Conservation (phyloP, 2,888 invertebrate species). For the Cephus sareptanus region DNA sequence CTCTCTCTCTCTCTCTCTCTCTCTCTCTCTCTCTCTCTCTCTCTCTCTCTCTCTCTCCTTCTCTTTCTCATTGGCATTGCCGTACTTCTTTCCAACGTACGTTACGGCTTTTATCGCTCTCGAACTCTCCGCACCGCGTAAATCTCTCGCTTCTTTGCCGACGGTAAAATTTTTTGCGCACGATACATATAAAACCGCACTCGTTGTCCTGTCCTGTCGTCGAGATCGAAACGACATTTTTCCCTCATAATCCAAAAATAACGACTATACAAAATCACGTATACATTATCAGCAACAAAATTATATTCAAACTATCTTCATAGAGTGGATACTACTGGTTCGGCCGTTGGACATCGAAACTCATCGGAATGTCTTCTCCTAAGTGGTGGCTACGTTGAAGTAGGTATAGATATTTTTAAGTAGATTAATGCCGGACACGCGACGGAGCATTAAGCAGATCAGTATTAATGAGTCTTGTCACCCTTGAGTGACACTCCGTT, state of each 20-base stretch:
- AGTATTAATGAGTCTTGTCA: constrained; percentile 66
- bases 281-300: background rate
- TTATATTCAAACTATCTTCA: background rate
- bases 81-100: background rate
- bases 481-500: constrained; percentile 62
- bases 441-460: constrained; percentile 64
- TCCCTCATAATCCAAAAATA: background rate
- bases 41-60: constrained; percentile 8
- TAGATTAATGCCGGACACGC: constrained; percentile 63
- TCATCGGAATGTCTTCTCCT: background rate
- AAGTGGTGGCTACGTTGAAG: background rate
- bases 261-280: background rate
- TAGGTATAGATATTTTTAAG: constrained; percentile 55
- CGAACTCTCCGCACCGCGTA: background rate
- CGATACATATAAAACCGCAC: background rate
- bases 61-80: constrained; percentile 16
- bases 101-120: background rate
- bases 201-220: background rate
- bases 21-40: constrained; percentile 8
- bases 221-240: background rate
- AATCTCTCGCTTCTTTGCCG: background rate
- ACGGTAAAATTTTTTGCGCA: background rate
- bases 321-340: background rate
- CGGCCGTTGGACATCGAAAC: background rate
- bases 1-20: constrained; percentile 8